phyloP scores from a whole-genome alignment of 2,888 invertebrate genomes.

The Tupiocoris notatus region DNA sequence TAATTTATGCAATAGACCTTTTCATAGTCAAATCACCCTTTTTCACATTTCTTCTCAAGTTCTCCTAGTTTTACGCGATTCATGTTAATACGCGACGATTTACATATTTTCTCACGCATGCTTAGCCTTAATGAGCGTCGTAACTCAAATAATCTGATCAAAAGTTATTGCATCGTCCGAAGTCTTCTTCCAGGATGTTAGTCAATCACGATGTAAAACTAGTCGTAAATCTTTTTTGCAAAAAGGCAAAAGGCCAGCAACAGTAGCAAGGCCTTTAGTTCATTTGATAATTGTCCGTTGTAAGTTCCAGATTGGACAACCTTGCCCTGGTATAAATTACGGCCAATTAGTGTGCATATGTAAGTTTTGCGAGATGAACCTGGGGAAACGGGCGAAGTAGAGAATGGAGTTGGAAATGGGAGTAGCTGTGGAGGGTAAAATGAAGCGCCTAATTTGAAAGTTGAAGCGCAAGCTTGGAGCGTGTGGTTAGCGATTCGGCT shows the following conservation, averaged over 20 bases:
- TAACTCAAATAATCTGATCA: neutral
- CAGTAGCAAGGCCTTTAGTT: neutral
- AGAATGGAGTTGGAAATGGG: neutral
- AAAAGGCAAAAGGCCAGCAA: neutral
- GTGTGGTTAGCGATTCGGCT: slow-evolving; percentile 32
- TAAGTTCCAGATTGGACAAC: slow-evolving; percentile 20
- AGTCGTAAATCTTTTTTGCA: slow-evolving; percentile 6
- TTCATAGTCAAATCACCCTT: no score
- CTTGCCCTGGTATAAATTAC: slow-evolving; percentile 24
- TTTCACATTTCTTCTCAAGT: no score
- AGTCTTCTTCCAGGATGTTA: neutral
- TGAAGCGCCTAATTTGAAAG: slow-evolving; percentile 23
- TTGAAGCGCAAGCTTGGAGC: slow-evolving; percentile 16
- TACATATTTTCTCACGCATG: neutral
- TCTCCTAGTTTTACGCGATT: no score
- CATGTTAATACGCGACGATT: neutral
- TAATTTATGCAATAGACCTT: no score
- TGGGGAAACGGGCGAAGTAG: neutral
- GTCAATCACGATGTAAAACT: neutral
- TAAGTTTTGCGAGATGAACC: slow-evolving; percentile 27
- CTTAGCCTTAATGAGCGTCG: neutral
- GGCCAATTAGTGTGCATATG: slow-evolving; percentile 27
- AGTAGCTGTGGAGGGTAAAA: neutral
- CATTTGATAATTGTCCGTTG: slow-evolving; percentile 25
- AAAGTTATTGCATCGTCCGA: neutral